These are phyloP conservation scores for Drosophila neoperkinsi DNA, from an alignment of 2,888 invertebrate species.

Conservation along the genomic window DNA sequence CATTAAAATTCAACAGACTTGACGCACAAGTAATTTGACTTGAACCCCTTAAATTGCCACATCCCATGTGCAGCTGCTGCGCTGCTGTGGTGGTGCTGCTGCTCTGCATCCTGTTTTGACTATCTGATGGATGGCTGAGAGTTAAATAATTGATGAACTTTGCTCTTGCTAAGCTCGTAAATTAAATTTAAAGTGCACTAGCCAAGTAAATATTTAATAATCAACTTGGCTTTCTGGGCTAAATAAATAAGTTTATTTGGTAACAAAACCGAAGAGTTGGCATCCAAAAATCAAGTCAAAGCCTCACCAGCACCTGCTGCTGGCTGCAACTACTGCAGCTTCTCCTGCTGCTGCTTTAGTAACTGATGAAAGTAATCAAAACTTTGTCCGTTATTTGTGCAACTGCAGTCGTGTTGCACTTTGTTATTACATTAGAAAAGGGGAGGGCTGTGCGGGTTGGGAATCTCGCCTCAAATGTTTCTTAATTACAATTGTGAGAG, in stretches of 20 bases:
- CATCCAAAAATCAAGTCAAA: conserved; percentile 48
- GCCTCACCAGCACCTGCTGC: conserved; percentile 20
- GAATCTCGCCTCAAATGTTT: conserved; percentile 48
- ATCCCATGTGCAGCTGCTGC: conserved; percentile 9
- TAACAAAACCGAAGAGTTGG: conserved; percentile 16
- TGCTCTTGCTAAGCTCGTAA: conserved; percentile 53
- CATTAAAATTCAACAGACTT: conserved; percentile 59
- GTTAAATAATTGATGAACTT: conserved; percentile 70
- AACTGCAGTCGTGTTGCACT: conserved; percentile 56
- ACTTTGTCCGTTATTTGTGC: conserved; percentile 66
- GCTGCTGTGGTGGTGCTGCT: not conserved
- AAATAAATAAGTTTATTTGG: conserved; percentile 38
- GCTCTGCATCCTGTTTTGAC: not conserved
- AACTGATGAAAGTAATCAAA: conserved; percentile 76
- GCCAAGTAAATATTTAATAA: conserved; percentile 73
- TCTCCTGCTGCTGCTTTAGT: conserved; percentile 5
- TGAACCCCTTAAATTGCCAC: conserved; percentile 45
- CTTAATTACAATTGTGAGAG: conserved; percentile 73
- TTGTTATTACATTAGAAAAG: conserved; percentile 3
- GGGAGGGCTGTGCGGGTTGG: not conserved
- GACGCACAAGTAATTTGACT: conserved; percentile 56
- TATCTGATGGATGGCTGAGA: conserved; percentile 50
- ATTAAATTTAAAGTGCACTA: conserved; percentile 66
- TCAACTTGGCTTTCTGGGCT: conserved; percentile 62
- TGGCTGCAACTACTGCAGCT: conserved; percentile 4